Evolutionary conservation across 2,113 vertebrate genomes (phyloP).

Genomic region (Ameiurus melas): DNA sequence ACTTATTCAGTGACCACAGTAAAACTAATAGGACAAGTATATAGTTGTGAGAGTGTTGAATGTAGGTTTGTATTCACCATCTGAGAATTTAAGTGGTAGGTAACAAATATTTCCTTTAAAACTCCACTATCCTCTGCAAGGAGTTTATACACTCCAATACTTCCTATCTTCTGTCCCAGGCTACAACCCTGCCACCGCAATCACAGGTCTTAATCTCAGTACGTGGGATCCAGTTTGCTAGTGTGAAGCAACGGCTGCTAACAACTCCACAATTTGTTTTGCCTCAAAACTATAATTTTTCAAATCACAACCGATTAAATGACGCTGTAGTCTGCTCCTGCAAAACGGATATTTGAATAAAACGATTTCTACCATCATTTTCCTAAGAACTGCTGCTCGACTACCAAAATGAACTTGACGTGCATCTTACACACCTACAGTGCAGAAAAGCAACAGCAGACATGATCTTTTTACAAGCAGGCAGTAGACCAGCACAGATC

Average conservation of each 20-base stretch:
- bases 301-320: not conserved
- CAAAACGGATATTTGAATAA: not conserved
- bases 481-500: not conserved
- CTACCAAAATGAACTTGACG: not conserved
- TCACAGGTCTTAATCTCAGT: not conserved
- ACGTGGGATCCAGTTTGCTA: not conserved
- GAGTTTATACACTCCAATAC: not conserved
- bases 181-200: not conserved
- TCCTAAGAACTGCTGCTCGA: not conserved
- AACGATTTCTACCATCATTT: not conserved
- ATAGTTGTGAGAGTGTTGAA: not conserved
- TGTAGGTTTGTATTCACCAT: not conserved
- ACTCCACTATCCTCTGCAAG: not conserved
- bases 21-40: not conserved
- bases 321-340: not conserved
- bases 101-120: not conserved
- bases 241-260: not conserved
- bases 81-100: not conserved
- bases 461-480: not conserved
- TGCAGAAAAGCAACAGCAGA: not conserved
- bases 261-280: not conserved
- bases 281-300: not conserved
- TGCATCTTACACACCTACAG: not conserved
- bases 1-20: not conserved
- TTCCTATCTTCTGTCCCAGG: not conserved